These are phyloP conservation scores for Beris chalybata DNA, from an alignment of 2,888 invertebrate species.

Conservation along the genomic window DNA sequence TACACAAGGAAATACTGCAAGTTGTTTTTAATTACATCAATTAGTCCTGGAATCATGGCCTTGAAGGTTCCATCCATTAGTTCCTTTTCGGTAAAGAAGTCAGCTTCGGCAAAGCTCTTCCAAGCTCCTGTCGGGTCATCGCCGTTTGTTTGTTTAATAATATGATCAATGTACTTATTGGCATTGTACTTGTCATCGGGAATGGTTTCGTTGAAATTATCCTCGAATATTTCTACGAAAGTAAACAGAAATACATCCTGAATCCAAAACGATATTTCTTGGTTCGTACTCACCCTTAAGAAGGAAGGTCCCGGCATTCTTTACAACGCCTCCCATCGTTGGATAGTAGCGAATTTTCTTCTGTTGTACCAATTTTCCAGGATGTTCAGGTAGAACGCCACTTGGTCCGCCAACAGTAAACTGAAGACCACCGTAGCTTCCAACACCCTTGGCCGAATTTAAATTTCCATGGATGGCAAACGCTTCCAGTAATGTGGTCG, in stretches of 20 bases:
- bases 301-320: conserved; percentile 57
- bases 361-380: conserved; percentile 47
- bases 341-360: conserved; percentile 52
- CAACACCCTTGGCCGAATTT: conserved; percentile 43
- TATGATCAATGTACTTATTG: conserved; percentile 47
- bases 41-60: conserved; percentile 56
- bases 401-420: conserved; percentile 53
- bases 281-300: conserved; percentile 50
- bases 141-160: conserved; percentile 51
- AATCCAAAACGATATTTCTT: not conserved
- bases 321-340: conserved; percentile 57
- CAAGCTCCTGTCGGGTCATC: conserved; percentile 49
- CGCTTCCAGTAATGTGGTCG: conserved; percentile 52
- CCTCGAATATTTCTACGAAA: conserved; percentile 47
- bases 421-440: conserved; percentile 49
- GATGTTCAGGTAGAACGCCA: conserved; percentile 51
- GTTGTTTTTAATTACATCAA: conserved; percentile 52
- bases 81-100: conserved; percentile 47
- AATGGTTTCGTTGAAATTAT: conserved; percentile 50
- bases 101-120: conserved; percentile 48
- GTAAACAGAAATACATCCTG: not conserved
- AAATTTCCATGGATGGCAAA: conserved; percentile 50
- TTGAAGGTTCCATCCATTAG: conserved; percentile 56
- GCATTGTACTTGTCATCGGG: conserved; percentile 46
- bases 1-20: not conserved